Conservation (phyloP, 2,797 vertebrate genomes). For the Tinamus major region DNA sequence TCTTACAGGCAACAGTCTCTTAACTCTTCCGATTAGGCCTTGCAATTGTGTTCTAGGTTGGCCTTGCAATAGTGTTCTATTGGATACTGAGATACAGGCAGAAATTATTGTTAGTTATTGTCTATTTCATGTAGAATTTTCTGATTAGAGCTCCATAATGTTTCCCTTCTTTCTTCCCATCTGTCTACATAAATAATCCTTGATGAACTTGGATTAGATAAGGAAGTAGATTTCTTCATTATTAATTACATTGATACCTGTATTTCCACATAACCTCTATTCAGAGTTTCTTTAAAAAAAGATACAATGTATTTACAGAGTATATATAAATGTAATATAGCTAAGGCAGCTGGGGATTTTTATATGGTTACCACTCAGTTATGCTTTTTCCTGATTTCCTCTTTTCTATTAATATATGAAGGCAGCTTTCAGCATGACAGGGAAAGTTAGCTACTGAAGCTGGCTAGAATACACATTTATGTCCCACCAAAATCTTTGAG, state of each 20-base stretch:
- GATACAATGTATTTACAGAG: background rate
- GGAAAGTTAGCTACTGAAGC: background rate
- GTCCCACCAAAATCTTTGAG: background rate
- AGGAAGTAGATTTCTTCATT: background rate
- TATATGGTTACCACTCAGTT: background rate
- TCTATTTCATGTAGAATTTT: background rate
- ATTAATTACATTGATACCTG: background rate
- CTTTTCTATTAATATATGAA: background rate
- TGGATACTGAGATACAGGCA: background rate
- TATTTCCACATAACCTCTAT: background rate
- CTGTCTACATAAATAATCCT: background rate
- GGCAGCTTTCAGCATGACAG: background rate
- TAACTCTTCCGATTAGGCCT: no score
- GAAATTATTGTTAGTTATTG: background rate
- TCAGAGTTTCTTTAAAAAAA: background rate
- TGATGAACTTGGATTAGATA: background rate
- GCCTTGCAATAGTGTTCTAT: background rate
- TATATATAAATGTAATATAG: background rate
- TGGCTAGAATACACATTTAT: background rate
- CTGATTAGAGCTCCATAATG: background rate
- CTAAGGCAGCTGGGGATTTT: background rate
- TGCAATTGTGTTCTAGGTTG: no score
- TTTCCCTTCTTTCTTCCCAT: background rate
- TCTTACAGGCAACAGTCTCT: background rate
- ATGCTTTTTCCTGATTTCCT: background rate